Conservation (phyloP, 2,888 invertebrate species). For the Standfussiana lucernea region DNA sequence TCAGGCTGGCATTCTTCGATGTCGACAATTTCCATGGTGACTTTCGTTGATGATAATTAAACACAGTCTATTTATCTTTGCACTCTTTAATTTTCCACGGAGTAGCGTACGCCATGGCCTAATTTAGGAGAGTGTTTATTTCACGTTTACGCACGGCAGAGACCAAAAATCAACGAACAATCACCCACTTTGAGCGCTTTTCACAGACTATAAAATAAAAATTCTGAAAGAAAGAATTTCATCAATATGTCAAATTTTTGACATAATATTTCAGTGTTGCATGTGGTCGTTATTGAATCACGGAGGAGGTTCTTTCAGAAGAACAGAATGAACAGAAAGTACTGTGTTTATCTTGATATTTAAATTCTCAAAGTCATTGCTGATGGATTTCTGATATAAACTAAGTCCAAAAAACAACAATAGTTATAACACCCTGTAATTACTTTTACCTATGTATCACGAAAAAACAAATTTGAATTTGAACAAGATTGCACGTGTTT, state of each 20-base stretch:
- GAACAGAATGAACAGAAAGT: background rate
- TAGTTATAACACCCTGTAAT: too few relatives aligned
- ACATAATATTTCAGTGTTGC: constrained; percentile 28
- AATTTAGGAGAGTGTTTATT: constrained; percentile 81
- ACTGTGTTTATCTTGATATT: background rate
- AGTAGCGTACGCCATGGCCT: constrained; percentile 82
- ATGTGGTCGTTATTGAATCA: background rate
- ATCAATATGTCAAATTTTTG: constrained; percentile 42
- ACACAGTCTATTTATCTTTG: constrained; percentile 72
- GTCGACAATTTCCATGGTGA: constrained; percentile 87
- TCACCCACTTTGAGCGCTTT: constrained; percentile 54
- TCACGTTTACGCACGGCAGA: constrained; percentile 71
- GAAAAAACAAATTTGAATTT: too few relatives aligned
- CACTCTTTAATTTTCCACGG: constrained; percentile 68
- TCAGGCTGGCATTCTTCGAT: constrained; percentile 87
- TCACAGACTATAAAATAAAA: constrained; percentile 59
- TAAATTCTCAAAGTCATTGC: background rate
- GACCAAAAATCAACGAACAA: constrained; percentile 55
- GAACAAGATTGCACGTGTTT: background rate
- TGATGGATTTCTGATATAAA: background rate
- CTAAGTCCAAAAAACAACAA: too few relatives aligned
- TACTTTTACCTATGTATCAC: too few relatives aligned
- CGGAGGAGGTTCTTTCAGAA: background rate
- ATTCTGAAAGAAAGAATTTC: constrained; percentile 24
- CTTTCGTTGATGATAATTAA: constrained; percentile 72